Percentiles rank a stretch among this genome's conserved stretches.
Evolutionary conservation across 2,113 vertebrate genomes (phyloP).

Genomic region (Rafetus swinhoei): DNA sequence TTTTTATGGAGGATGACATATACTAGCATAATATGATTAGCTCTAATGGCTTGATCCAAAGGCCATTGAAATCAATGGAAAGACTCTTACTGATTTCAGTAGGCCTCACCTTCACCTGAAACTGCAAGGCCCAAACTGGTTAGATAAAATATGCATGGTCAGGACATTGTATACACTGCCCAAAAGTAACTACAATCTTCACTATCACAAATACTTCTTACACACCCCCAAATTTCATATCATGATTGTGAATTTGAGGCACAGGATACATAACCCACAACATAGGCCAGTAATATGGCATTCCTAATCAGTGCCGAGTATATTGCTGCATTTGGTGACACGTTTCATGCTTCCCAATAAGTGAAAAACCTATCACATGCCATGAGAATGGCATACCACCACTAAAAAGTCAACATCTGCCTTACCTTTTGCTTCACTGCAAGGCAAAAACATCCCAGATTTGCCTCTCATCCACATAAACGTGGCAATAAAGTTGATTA

Average conservation of each 20-base stretch:
- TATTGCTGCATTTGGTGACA: not conserved
- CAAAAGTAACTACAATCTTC: not conserved
- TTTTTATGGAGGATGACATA: not conserved
- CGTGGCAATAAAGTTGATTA: rapidly evolving
- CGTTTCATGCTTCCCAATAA: not conserved
- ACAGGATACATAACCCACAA: not conserved
- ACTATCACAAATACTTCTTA: not conserved
- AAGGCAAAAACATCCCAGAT: not conserved
- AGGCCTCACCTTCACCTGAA: not conserved
- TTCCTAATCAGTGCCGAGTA: not conserved
- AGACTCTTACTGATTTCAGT: slow-evolving; percentile 21
- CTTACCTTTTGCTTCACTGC: not conserved
- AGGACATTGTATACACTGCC: not conserved
- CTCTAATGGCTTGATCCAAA: slow-evolving; percentile 13
- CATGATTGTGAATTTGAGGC: not conserved
- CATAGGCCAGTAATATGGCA: not conserved
- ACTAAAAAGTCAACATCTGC: not conserved
- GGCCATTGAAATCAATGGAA: not conserved
- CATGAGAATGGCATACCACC: rapidly evolving
- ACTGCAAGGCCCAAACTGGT: not conserved
- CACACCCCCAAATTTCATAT: not conserved
- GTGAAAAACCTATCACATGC: not conserved
- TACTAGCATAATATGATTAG: not conserved
- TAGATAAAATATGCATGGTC: not conserved
- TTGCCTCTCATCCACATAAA: not conserved